Conservation (phyloP, 2,888 invertebrate species). For the Conomelus anceps region DNA sequence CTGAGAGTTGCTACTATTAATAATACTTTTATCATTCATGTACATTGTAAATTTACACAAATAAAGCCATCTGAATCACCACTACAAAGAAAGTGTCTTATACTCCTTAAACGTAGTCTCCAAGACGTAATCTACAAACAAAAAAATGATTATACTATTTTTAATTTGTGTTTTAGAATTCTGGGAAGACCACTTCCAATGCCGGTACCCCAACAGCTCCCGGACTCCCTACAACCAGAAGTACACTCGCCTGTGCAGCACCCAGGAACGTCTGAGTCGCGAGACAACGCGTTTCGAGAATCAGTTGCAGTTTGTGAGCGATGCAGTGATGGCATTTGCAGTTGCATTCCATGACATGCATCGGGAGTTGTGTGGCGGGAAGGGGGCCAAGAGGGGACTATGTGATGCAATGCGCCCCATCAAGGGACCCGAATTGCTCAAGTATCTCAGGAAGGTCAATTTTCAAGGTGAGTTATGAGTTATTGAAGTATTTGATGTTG, state of each 20-base stretch:
- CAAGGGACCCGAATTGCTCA: constrained; percentile 75
- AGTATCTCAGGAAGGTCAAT: constrained; percentile 75
- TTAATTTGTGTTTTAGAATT: constrained; percentile 58
- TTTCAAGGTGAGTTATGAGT: constrained; percentile 79
- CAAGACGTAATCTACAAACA: no score
- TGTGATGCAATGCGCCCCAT: constrained; percentile 87
- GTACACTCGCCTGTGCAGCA: constrained; percentile 65
- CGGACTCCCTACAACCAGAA: constrained; percentile 75
- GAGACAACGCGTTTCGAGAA: constrained; percentile 82
- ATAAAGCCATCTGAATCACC: no score
- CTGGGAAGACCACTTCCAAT: constrained; percentile 92
- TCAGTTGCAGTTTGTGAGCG: constrained; percentile 92
- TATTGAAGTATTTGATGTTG: no score
- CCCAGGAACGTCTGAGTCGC: constrained; percentile 62
- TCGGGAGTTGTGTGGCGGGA: constrained; percentile 55
- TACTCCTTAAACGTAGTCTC: no score
- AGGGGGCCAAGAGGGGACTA: constrained; percentile 60
- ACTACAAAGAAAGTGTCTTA: no score
- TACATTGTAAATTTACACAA: no score
- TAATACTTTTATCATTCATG: no score
- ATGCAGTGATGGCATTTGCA: constrained; percentile 92
- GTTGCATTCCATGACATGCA: constrained; percentile 79
- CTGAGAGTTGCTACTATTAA: no score
- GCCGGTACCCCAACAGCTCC: constrained; percentile 73
- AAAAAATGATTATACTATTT: constrained; percentile 9